Percentiles rank a stretch among this genome's conserved stretches.
These are phyloP conservation scores for Hydroisotoma schaefferi DNA, from an alignment of 2,888 invertebrate genomes.

Conservation along the genomic window DNA sequence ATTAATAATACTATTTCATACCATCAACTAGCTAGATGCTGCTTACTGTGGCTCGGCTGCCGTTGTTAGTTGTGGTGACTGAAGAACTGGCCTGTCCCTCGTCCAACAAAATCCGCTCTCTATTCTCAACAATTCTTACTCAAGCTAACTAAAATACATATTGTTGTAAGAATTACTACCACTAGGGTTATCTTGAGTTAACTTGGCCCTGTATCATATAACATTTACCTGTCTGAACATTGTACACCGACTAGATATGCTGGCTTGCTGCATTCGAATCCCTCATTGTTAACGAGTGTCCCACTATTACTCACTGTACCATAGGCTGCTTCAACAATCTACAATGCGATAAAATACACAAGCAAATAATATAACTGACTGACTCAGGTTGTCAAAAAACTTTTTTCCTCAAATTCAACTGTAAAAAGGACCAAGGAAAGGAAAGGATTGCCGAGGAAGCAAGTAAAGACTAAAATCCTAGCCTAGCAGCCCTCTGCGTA, in stretches of 20 bases:
- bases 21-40: no score
- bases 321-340: conserved; percentile 2
- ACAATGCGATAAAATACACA: no score
- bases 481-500: no score
- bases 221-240: neutral
- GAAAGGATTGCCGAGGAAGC: no score
- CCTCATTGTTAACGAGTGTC: conserved; percentile 16
- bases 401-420: conserved; percentile 4
- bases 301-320: conserved; percentile 14
- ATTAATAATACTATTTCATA: no score
- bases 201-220: conserved; percentile 4
- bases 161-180: no score
- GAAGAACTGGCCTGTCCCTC: neutral
- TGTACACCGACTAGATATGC: neutral
- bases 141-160: neutral
- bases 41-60: neutral
- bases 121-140: neutral
- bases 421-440: no score
- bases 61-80: neutral
- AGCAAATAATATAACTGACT: no score
- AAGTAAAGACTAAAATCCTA: no score
- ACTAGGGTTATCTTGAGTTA: no score
- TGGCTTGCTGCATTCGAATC: conserved; percentile 6
- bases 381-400: conserved; percentile 10
- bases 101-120: neutral